A percentile compares a stretch with the other conserved stretches of the same genome.
Conservation (phyloP, 2,888 invertebrate genomes). For the Apamea crenata region DNA sequence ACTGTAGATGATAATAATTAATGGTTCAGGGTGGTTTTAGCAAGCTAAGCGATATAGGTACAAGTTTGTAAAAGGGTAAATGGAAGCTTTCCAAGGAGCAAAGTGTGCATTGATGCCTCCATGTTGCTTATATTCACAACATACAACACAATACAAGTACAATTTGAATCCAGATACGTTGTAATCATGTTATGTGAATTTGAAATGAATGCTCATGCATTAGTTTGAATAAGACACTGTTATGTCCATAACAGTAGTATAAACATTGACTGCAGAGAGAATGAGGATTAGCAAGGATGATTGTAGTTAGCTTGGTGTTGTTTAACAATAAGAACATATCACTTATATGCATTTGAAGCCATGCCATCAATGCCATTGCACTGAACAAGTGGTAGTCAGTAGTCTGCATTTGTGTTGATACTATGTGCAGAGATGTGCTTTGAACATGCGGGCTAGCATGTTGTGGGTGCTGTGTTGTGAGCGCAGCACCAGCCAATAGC, state of each 20-base stretch:
- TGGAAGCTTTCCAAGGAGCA: slow-evolving; percentile 23
- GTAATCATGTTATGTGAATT: slow-evolving; percentile 1
- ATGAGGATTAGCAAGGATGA: not conserved
- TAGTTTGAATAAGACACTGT: not conserved
- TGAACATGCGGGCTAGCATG: not conserved
- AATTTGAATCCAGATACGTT: slow-evolving; percentile 8
- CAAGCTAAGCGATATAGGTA: slow-evolving; percentile 55
- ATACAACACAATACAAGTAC: slow-evolving; percentile 28
- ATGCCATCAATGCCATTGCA: slow-evolving; percentile 45
- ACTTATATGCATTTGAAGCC: slow-evolving; percentile 28
- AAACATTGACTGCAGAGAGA: slow-evolving; percentile 3
- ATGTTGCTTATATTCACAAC: slow-evolving; percentile 11
- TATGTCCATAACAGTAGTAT: slow-evolving; percentile 5
- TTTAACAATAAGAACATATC: slow-evolving; percentile 42
- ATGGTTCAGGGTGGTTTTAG: slow-evolving; percentile 67
- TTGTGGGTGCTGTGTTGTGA: slow-evolving; percentile 30
- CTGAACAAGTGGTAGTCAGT: slow-evolving; percentile 42
- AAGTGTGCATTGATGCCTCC: not conserved
- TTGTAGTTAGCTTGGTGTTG: slow-evolving; percentile 29
- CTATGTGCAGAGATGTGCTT: slow-evolving; percentile 10
- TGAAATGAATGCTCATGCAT: not conserved
- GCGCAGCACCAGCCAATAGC: slow-evolving; percentile 60
- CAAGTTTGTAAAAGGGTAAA: slow-evolving; percentile 38
- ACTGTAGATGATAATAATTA: slow-evolving; percentile 64
- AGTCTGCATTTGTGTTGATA: slow-evolving; percentile 24